Evolutionary conservation across 2,888 invertebrate species (phyloP), one percentile per base, ranked within the genome.

Genomic region (Dascillus cervinus): DNA sequence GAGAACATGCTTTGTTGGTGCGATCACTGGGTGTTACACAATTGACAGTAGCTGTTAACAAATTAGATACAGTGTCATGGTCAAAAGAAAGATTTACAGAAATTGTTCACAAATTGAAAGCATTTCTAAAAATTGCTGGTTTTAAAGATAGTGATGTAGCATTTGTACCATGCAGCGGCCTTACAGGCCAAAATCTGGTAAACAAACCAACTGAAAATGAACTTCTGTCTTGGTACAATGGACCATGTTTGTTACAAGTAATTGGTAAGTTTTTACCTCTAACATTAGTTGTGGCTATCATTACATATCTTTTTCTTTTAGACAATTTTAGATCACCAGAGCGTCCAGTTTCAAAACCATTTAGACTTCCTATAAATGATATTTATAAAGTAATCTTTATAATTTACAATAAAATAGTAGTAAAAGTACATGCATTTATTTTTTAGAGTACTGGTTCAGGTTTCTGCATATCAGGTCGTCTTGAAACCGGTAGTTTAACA

Each of bases 21-120:
- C 75, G 95, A 51, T 80, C 80, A 44, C 52, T 78, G 66, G 97
- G 98, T 17, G 90, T 99, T 0, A 82, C 81, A 37, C 96, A 97
- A 64, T 61, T 99, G 21, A 86, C 89, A 9, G 94, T 98, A 1
- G 94, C 90, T 15, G 80, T 99, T 10, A 99, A 99, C 60, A 99
- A 99, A 68, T 69, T 99, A 59, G 98, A 99, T 58, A 97, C 94
- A 0, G 88, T 86, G 0, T 80, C 81, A 32, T 99, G 98, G 97
- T 84, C 85, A 2, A 73, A 88, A 56, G 81, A 84, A 4, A 75
- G 98, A 46, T 99, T 91, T 63, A 75, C 83, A 47, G 92, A 96
- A 56, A 92, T 99, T 38, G 76, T 77, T 1, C 73, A 73, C 30
- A 92, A 90, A 62, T 68, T 97, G 25, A 81, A 79, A 48, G 60